Evolutionary conservation across 1,140 invertebrate species (phyloP).

Genomic region (Cyclargus thomasi): DNA sequence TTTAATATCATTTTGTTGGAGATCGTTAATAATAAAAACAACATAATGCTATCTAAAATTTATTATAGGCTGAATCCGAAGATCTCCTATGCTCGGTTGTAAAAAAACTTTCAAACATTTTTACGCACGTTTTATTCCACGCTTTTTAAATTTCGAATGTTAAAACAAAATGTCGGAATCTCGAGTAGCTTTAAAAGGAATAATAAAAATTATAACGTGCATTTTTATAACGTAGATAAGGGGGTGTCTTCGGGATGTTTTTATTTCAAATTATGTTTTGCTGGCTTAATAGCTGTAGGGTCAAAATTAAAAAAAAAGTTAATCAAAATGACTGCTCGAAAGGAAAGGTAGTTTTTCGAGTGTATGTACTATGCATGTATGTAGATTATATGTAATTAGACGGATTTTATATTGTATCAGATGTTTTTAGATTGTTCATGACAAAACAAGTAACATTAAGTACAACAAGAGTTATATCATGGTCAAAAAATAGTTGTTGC

Average conservation of each 20-base stretch:
- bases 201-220: conserved; percentile 57
- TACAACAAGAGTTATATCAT: no score
- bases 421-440: no score
- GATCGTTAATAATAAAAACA: conserved; percentile 32
- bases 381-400: no score
- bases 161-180: conserved; percentile 55
- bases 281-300: conserved; percentile 11
- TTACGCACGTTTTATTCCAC: conserved; percentile 50
- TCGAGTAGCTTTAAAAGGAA: conserved; percentile 44
- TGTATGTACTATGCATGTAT: no score
- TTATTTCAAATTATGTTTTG: conserved; percentile 48
- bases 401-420: no score
- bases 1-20: conserved; percentile 26
- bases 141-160: conserved; percentile 57
- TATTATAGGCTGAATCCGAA: conserved; percentile 32
- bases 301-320: conserved; percentile 10
- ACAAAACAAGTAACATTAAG: no score
- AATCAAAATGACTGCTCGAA: no score
- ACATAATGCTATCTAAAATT: conserved; percentile 34
- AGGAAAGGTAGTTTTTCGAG: no score
- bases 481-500: no score
- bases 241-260: conserved; percentile 58
- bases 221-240: conserved; percentile 47
- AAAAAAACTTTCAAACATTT: conserved; percentile 46
- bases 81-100: conserved; percentile 32